Percentiles rank a stretch among this genome's conserved stretches.
Evolutionary conservation across 2,888 invertebrate genomes (phyloP).

Genomic region (Cataglyphis albicans): DNA sequence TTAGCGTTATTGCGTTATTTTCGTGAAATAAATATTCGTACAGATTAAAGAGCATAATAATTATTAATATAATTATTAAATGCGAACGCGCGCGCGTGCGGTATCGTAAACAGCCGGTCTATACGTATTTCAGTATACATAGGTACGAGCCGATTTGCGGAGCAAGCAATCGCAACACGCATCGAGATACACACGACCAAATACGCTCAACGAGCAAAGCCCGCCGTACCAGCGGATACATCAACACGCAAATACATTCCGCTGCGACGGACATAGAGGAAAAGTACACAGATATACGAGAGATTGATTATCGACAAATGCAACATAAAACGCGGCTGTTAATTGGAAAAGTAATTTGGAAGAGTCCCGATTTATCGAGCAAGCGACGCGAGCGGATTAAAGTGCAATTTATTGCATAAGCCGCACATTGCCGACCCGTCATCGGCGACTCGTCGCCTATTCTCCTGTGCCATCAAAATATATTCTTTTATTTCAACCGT

Average conservation of each 20-base stretch:
- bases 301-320: constrained; percentile 50
- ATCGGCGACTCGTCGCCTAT: background rate
- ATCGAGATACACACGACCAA: constrained; percentile 28
- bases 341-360: constrained; percentile 53
- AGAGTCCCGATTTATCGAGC: constrained; percentile 30
- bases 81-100: background rate
- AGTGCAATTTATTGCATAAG: constrained; percentile 47
- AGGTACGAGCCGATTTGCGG: background rate
- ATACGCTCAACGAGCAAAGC: constrained; percentile 31
- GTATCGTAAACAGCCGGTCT: background rate
- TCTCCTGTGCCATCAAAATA: background rate
- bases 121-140: constrained; percentile 4
- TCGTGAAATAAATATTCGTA: constrained; percentile 4
- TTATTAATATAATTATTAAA: constrained; percentile 35
- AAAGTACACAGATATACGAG: background rate
- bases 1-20: background rate
- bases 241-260: constrained; percentile 35
- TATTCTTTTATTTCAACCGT: background rate
- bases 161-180: constrained; percentile 50
- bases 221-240: background rate
- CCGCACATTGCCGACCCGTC: constrained; percentile 9
- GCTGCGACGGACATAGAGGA: background rate
- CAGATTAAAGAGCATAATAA: background rate
- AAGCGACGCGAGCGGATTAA: constrained; percentile 37
- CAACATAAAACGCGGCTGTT: constrained; percentile 47